These are phyloP conservation scores for Pemphigus obesinymphae DNA, from an alignment of 1,140 invertebrate species.

Conservation along the genomic window DNA sequence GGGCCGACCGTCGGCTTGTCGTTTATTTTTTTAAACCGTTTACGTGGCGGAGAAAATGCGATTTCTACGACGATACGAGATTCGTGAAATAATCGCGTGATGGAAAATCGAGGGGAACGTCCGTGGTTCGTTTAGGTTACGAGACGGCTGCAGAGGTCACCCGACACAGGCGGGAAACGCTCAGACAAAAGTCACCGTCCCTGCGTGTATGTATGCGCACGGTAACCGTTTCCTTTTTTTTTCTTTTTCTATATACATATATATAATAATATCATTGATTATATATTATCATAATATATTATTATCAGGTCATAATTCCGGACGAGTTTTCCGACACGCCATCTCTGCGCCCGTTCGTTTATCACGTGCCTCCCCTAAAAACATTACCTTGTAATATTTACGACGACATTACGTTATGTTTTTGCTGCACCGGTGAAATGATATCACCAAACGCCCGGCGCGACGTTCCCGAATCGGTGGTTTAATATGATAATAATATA, in stretches of 20 bases:
- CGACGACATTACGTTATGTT: too few species aligned
- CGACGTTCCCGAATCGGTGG: neutral
- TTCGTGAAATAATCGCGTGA: constrained; percentile 22
- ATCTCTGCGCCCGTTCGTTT: neutral
- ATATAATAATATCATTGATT: too few species aligned
- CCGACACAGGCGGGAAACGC: neutral
- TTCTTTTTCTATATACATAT: too few species aligned
- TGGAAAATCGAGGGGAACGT: neutral
- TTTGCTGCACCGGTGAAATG: neutral
- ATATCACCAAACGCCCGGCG: neutral
- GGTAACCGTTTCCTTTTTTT: neutral
- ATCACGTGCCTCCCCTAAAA: neutral
- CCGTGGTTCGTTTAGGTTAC: too few species aligned
- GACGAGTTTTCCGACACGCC: neutral
- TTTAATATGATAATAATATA: neutral
- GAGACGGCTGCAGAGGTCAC: too few species aligned
- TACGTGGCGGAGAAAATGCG: constrained; percentile 10
- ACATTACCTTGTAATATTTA: neutral
- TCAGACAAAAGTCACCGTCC: neutral
- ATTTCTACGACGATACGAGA: too few species aligned
- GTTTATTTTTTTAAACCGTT: constrained; percentile 36
- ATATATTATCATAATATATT: too few species aligned
- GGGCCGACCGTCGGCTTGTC: neutral
- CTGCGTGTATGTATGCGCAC: neutral
- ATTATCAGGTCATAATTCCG: constrained; percentile 2